Evolutionary conservation across 64 coral and sea anemone genomes (phyloP).

Genomic region (Montipora capricornis): DNA sequence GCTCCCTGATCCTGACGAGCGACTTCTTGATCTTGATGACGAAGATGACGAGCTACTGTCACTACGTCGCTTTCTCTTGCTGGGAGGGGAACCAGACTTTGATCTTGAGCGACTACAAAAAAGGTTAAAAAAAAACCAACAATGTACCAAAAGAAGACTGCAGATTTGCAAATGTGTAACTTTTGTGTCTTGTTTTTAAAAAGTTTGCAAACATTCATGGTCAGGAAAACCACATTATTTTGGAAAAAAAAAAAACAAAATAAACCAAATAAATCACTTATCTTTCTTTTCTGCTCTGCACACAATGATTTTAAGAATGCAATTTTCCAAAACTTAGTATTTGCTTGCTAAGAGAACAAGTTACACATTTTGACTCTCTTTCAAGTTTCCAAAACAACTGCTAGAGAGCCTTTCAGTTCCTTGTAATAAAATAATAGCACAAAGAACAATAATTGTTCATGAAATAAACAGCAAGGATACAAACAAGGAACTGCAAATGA

Average conservation of each 20-base stretch:
- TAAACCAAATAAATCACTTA: too few relatives aligned
- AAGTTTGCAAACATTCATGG: too few relatives aligned
- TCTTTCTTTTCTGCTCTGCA: too few relatives aligned
- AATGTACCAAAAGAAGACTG: not conserved
- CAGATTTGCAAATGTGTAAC: not conserved
- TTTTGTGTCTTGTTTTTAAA: not conserved
- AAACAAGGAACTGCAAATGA: too few relatives aligned
- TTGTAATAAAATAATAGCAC: too few relatives aligned
- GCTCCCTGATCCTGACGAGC: conserved; percentile 59
- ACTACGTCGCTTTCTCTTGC: conserved; percentile 55
- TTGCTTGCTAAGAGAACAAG: not conserved
- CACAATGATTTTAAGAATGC: too few relatives aligned
- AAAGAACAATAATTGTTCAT: too few relatives aligned
- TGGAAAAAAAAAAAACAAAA: too few relatives aligned
- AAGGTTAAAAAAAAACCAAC: conserved; percentile 9
- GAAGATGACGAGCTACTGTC: conserved; percentile 73
- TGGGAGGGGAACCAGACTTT: conserved; percentile 80
- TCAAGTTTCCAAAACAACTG: not conserved
- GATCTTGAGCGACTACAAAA: conserved; percentile 72
- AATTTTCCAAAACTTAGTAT: too few relatives aligned
- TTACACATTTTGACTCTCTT: not conserved
- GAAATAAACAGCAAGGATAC: too few relatives aligned
- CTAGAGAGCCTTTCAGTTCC: not conserved
- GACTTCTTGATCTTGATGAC: not conserved
- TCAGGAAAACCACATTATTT: too few relatives aligned